These are phyloP conservation scores for Cyanocitta stelleri DNA, from an alignment of 2,113 vertebrate species.

Conservation along the genomic window DNA sequence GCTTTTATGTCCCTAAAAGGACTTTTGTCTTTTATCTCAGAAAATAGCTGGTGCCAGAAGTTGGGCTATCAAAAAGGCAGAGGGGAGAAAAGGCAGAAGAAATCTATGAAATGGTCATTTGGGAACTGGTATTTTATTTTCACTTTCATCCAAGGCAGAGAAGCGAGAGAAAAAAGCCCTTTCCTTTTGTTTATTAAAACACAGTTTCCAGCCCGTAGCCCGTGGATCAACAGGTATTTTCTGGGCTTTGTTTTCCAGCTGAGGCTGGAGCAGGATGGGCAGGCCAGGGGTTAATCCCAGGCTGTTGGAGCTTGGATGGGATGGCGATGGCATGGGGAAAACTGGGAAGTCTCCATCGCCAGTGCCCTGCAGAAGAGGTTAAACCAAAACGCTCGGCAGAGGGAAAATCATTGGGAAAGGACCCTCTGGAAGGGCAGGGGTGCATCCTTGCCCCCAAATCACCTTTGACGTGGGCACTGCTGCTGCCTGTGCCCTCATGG, in stretches of 20 bases:
- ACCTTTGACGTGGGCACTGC: rapidly evolving
- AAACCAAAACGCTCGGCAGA: background rate
- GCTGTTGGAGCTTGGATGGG: background rate
- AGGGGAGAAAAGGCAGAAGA: background rate
- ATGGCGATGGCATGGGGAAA: rapidly evolving
- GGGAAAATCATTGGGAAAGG: background rate
- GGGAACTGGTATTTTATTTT: slow-evolving; percentile 53
- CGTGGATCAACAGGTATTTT: slow-evolving; percentile 17
- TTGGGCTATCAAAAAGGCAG: slow-evolving; percentile 40
- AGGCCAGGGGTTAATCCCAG: background rate
- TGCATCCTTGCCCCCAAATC: background rate
- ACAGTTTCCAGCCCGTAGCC: background rate
- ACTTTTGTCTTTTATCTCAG: slow-evolving; percentile 68
- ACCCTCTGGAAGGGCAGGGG: background rate
- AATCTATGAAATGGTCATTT: slow-evolving; percentile 14
- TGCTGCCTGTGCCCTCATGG: background rate
- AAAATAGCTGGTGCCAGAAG: slow-evolving; percentile 52
- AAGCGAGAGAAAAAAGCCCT: background rate
- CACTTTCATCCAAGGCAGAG: background rate
- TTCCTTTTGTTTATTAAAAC: background rate
- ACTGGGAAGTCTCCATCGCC: background rate
- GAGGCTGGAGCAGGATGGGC: background rate
- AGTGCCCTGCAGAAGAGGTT: background rate
- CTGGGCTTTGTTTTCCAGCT: background rate
- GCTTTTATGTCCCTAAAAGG: slow-evolving; percentile 62